These are phyloP conservation scores for Apus apus DNA, from an alignment of 2,113 vertebrate genomes.

Conservation along the genomic window DNA sequence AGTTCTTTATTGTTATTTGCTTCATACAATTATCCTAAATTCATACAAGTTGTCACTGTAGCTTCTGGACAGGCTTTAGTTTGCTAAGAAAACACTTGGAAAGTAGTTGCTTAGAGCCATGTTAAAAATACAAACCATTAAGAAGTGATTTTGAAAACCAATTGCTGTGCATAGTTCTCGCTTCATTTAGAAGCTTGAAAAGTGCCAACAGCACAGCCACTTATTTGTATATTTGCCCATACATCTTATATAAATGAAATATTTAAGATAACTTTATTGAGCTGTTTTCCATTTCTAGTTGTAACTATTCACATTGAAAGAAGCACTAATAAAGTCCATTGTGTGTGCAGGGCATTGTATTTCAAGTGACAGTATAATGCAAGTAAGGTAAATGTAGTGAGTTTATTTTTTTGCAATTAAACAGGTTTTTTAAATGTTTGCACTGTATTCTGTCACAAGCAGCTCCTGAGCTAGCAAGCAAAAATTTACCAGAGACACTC, in stretches of 20 bases:
- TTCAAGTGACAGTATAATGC: not conserved
- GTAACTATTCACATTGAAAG: not conserved
- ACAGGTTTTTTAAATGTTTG: not conserved
- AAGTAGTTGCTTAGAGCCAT: not conserved
- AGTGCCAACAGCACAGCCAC: not conserved
- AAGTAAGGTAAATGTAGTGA: not conserved
- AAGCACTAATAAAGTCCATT: not conserved
- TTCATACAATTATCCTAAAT: not conserved
- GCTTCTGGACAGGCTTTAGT: not conserved
- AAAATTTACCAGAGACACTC: not conserved
- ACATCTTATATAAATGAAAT: not conserved
- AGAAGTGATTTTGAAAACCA: not conserved
- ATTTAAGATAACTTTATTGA: not conserved
- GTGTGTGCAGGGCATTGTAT: not conserved
- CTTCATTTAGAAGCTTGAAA: not conserved
- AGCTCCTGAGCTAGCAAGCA: not conserved
- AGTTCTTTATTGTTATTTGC: not conserved
- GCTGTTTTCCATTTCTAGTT: not conserved
- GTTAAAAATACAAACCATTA: not conserved
- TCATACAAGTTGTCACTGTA: not conserved
- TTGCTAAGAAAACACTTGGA: not conserved
- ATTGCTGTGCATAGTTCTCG: not conserved
- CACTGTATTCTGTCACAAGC: not conserved
- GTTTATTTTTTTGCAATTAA: not conserved
- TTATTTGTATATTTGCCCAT: not conserved